phyloP scores from a whole-genome alignment of 2,113 vertebrate genomes.

The Vanacampus margaritifer region DNA sequence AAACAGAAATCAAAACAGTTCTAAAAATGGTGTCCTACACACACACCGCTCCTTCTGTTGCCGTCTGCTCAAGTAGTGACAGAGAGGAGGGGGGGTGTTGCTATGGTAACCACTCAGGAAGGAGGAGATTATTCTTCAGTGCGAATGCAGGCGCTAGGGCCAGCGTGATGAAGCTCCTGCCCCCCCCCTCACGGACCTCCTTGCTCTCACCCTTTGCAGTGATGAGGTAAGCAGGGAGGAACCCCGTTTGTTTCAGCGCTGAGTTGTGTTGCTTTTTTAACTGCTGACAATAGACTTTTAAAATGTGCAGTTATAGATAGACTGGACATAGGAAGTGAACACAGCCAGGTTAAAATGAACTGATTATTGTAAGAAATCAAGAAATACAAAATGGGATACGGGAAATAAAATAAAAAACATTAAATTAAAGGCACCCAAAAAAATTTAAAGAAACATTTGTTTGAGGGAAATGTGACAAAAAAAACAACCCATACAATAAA shows the following conservation, averaged over 20 bases:
- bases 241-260: constrained; percentile 6
- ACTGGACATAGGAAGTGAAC: not conserved
- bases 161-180: constrained; percentile 28
- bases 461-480: too few relatives aligned
- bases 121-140: constrained; percentile 38
- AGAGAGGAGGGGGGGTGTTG: constrained; percentile 38
- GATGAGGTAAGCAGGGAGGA: constrained; percentile 53
- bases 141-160: constrained; percentile 40
- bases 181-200: not conserved
- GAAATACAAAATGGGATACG: not conserved
- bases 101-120: constrained; percentile 56
- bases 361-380: not conserved
- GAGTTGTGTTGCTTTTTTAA: not conserved
- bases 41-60: constrained; percentile 25
- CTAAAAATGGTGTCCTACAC: constrained; percentile 52
- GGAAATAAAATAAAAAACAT: too few relatives aligned
- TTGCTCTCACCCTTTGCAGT: constrained; percentile 20
- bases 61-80: constrained; percentile 29
- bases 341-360: not conserved
- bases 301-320: not conserved
- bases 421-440: too few relatives aligned
- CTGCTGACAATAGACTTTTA: not conserved
- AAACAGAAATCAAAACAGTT: constrained; percentile 32
- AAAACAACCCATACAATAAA: too few relatives aligned
- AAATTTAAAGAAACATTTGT: too few relatives aligned